These are phyloP conservation scores for Phallusia fumigata DNA, from an alignment of 23 tunicate genomes.

Conservation along the genomic window DNA sequence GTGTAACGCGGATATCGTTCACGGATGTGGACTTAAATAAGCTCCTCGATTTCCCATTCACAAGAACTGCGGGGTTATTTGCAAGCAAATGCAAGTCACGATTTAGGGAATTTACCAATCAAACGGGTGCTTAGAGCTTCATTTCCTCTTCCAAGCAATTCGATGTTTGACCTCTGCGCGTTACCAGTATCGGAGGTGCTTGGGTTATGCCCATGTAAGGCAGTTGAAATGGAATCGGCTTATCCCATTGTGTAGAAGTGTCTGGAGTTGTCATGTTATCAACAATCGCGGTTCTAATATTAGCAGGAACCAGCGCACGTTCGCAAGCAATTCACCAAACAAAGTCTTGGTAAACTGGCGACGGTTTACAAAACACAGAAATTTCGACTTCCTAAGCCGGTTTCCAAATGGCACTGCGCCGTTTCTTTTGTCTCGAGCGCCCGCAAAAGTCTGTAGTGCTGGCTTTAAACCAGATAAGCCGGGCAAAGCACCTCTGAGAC, in stretches of 20 bases:
- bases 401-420: background rate
- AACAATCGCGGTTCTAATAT: background rate
- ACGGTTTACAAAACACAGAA: background rate
- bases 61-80: no score
- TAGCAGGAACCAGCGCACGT: background rate
- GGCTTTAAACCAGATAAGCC: background rate
- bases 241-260: background rate
- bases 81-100: no score
- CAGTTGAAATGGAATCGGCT: background rate
- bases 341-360: background rate
- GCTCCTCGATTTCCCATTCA: no score
- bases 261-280: background rate
- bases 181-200: background rate
- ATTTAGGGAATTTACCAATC: no score
- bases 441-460: background rate
- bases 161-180: background rate
- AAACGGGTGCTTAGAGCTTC: no score
- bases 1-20: no score
- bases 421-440: background rate
- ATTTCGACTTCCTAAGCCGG: background rate
- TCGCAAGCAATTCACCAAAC: background rate
- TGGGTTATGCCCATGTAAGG: background rate
- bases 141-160: background rate
- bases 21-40: no score
- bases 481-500: background rate